Evolutionary conservation across 2,888 invertebrate genomes (phyloP).

Genomic region (Ceraclea dissimilis): DNA sequence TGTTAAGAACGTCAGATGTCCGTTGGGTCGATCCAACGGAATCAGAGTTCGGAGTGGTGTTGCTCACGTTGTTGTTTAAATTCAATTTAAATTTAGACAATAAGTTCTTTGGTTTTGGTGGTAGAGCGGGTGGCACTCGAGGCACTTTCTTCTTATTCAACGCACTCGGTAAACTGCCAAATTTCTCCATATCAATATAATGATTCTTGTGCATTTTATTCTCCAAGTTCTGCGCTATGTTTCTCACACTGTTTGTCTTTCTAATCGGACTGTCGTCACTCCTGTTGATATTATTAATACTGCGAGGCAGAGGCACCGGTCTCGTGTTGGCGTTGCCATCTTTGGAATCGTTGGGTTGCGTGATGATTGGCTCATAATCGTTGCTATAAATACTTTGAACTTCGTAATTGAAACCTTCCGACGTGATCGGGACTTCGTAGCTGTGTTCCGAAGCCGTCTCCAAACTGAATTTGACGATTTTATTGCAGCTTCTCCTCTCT

Average conservation of each 20-base stretch:
- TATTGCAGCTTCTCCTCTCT: slow-evolving; percentile 42
- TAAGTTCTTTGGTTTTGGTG: slow-evolving; percentile 71
- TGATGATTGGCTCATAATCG: slow-evolving; percentile 64
- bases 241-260: slow-evolving; percentile 47
- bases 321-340: slow-evolving; percentile 34
- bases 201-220: slow-evolving; percentile 42
- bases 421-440: slow-evolving; percentile 54
- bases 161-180: slow-evolving; percentile 42
- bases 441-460: slow-evolving; percentile 51
- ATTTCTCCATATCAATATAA: slow-evolving; percentile 52
- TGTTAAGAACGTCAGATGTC: slow-evolving; percentile 47
- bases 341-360: slow-evolving; percentile 39
- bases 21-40: slow-evolving; percentile 52
- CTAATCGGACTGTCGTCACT: slow-evolving; percentile 29
- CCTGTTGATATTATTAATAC: slow-evolving; percentile 29
- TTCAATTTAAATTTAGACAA: slow-evolving; percentile 58
- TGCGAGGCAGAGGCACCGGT: slow-evolving; percentile 36
- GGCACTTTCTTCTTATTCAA: slow-evolving; percentile 52
- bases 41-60: slow-evolving; percentile 45
- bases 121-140: slow-evolving; percentile 65
- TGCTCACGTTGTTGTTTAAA: slow-evolving; percentile 35
- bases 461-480: slow-evolving; percentile 47
- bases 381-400: slow-evolving; percentile 66
- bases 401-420: slow-evolving; percentile 47
- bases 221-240: slow-evolving; percentile 45